These are phyloP conservation scores for Cervus canadensis DNA, from an alignment of 2,113 vertebrate genomes.

Conservation along the genomic window DNA sequence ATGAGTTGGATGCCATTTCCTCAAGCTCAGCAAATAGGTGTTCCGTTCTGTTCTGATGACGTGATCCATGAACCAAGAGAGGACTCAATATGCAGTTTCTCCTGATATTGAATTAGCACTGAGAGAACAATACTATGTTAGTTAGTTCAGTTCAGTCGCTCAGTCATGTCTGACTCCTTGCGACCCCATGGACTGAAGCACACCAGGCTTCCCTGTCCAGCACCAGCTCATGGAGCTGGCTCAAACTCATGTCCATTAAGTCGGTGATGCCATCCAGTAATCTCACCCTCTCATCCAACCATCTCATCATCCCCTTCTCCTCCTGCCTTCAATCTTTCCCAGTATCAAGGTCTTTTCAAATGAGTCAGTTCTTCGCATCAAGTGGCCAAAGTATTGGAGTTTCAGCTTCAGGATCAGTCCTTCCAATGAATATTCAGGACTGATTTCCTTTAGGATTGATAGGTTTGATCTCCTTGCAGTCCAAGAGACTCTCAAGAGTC, in stretches of 20 bases:
- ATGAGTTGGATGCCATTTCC: background rate
- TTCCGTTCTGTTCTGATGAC: constrained; percentile 37
- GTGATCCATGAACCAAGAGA: constrained; percentile 8
- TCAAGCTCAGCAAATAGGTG: constrained; percentile 12
- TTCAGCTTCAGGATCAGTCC: background rate
- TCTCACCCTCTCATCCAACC: background rate
- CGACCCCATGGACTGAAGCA: background rate
- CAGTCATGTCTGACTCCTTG: background rate
- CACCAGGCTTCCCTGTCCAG: background rate
- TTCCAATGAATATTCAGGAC: background rate
- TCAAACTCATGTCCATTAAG: background rate
- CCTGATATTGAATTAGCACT: constrained; percentile 7
- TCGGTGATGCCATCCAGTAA: background rate
- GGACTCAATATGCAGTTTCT: background rate
- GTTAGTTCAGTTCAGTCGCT: background rate
- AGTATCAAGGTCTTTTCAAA: background rate
- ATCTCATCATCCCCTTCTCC: background rate
- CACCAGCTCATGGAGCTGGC: background rate
- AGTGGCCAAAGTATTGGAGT: background rate
- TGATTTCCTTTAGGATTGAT: background rate
- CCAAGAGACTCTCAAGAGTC: background rate
- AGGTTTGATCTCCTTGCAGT: background rate
- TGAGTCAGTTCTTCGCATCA: background rate
- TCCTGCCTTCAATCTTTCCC: background rate
- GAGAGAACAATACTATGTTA: constrained; percentile 5